phyloP scores from a whole-genome alignment of 2,888 invertebrate species.

The Frankliniella intonsa region DNA sequence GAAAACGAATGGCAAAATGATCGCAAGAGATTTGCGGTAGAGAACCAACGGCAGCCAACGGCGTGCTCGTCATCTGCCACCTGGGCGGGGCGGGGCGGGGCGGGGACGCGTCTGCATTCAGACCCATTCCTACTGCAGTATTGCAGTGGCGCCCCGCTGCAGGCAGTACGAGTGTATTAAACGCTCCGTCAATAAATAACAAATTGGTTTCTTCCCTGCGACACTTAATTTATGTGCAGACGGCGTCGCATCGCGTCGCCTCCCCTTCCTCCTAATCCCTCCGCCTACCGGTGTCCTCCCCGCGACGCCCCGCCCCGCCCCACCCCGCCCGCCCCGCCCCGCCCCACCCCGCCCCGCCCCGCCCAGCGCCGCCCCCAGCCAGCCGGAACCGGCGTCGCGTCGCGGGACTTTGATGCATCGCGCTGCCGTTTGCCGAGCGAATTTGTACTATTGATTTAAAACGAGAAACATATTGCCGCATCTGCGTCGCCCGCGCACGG shows the following conservation, averaged over 20 bases:
- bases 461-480: conserved; percentile 5
- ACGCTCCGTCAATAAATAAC: conserved; percentile 19
- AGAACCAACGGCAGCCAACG: no score
- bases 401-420: background rate
- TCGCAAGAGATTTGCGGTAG: no score
- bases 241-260: background rate
- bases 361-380: background rate
- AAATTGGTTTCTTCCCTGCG: conserved; percentile 13
- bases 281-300: background rate
- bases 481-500: background rate
- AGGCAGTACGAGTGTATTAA: background rate
- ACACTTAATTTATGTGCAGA: conserved; percentile 19
- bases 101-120: no score
- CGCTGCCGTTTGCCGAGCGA: background rate
- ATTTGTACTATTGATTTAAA: background rate
- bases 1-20: no score
- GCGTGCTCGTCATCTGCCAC: no score
- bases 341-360: background rate
- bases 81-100: no score
- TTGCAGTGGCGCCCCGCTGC: background rate
- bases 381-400: background rate
- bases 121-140: no score
- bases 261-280: background rate
- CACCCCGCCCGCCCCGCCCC: background rate
- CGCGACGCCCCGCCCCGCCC: background rate